Percentiles rank a stretch among this genome's conserved stretches.
Conservation (phyloP, 2,113 vertebrate species). For the Vulpes vulpes region DNA sequence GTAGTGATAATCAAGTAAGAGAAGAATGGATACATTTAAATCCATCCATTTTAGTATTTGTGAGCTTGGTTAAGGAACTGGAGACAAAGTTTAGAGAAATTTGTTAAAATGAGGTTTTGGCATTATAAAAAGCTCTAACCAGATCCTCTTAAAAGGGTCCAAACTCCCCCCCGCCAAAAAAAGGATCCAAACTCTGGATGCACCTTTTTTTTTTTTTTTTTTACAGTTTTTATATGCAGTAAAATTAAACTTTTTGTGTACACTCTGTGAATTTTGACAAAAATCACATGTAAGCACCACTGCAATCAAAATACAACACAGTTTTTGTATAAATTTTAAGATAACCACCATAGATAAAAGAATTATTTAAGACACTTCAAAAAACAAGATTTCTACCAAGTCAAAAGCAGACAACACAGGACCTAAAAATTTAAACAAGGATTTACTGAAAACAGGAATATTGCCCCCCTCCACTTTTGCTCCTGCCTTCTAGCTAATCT, state of each 20-base stretch:
- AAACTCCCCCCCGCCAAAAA: not conserved
- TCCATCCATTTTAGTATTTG: conserved; percentile 1
- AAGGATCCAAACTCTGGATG: not conserved
- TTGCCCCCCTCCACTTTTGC: not conserved
- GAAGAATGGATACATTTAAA: not conserved
- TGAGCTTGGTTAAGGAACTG: not conserved
- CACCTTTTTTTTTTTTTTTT: not conserved
- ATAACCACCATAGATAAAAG: not conserved
- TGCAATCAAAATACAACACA: conserved; percentile 1
- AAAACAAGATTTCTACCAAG: conserved; percentile 24
- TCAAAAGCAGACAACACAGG: conserved; percentile 49
- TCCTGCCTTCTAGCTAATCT: not conserved
- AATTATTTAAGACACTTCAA: conserved; percentile 23
- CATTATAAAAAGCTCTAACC: conserved; percentile 35
- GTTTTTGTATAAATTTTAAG: not conserved
- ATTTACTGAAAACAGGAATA: conserved; percentile 26
- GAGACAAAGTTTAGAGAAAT: conserved; percentile 29
- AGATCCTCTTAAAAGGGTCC: not conserved
- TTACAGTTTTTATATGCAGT: conserved; percentile 36
- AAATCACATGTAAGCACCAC: not conserved
- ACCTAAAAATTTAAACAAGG: conserved; percentile 42
- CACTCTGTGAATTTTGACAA: conserved; percentile 5
- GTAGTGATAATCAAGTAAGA: not conserved
- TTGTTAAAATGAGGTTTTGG: not conserved
- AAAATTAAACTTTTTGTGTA: conserved; percentile 14